phyloP scores from a whole-genome alignment of 2,797 vertebrate genomes.

The Cuniculus paca region DNA sequence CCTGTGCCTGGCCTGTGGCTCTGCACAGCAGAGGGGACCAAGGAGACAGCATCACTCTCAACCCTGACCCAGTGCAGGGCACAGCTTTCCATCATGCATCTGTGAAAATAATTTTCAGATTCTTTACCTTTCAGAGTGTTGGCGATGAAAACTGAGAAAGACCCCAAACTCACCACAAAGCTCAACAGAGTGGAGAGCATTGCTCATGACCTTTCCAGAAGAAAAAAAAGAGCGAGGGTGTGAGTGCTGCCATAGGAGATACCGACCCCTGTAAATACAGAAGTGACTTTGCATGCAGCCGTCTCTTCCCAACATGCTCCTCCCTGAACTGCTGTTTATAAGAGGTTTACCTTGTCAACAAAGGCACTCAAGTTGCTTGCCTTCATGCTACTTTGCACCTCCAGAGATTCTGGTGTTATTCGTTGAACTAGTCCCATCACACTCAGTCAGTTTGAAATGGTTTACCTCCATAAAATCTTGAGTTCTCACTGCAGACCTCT shows the following conservation, averaged over 20 bases:
- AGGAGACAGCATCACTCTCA: neutral
- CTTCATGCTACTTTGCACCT: neutral
- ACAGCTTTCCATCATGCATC: neutral
- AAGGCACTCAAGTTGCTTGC: neutral
- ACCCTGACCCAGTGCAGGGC: neutral
- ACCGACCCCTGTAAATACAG: neutral
- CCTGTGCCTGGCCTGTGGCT: too few relatives aligned
- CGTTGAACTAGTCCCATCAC: neutral
- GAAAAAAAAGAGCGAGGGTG: neutral
- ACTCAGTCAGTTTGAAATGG: neutral
- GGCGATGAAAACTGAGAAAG: neutral
- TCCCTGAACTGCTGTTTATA: neutral
- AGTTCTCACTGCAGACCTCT: neutral
- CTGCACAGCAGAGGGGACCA: neutral
- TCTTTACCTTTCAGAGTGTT: neutral
- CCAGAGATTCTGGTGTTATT: neutral
- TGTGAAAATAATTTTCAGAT: neutral
- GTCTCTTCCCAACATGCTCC: neutral
- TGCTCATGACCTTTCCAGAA: neutral
- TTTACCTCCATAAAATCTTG: neutral
- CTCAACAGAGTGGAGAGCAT: neutral
- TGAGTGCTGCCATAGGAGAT: neutral
- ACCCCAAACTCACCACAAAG: neutral
- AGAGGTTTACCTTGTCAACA: neutral
- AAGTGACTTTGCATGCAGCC: neutral